These are phyloP conservation scores for Pseudochromis fuscus DNA, from an alignment of 2,797 vertebrate genomes.

Conservation along the genomic window DNA sequence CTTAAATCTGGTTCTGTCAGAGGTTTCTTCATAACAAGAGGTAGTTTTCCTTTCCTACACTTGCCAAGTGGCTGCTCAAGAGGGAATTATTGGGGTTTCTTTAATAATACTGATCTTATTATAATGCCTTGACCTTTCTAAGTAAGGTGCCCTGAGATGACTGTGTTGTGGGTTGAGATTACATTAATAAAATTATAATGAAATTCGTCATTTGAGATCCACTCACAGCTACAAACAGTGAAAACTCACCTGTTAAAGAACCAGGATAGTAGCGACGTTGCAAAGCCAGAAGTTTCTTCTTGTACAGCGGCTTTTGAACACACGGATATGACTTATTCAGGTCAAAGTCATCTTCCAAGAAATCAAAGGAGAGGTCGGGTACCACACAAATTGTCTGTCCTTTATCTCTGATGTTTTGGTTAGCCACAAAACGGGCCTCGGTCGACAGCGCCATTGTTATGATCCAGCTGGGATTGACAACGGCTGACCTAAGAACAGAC, in stretches of 20 bases:
- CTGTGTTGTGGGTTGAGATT: no score
- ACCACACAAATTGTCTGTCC: constrained; percentile 72
- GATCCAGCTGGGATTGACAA: constrained; percentile 18
- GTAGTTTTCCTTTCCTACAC: no score
- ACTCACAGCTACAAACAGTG: neutral
- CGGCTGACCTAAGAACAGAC: neutral
- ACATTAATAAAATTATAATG: no score
- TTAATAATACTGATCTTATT: no score
- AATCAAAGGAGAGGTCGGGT: constrained; percentile 37
- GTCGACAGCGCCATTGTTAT: constrained; percentile 72
- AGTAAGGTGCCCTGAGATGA: no score
- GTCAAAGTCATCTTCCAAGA: constrained; percentile 66
- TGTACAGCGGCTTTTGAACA: constrained; percentile 68
- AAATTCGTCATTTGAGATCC: neutral
- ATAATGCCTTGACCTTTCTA: no score
- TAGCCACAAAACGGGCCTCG: constrained; percentile 34
- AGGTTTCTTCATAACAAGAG: no score
- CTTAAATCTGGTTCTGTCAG: no score
- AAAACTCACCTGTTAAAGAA: constrained; percentile 79
- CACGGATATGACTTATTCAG: constrained; percentile 83
- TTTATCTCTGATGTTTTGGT: constrained; percentile 35
- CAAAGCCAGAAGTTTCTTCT: constrained; percentile 71
- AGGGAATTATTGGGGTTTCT: no score
- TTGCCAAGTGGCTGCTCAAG: no score
- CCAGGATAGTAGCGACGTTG: constrained; percentile 76